A percentile compares a stretch with the other conserved stretches of the same genome.
phyloP scores from a whole-genome alignment of 2,888 invertebrate genomes.

The Agrochola litura region DNA sequence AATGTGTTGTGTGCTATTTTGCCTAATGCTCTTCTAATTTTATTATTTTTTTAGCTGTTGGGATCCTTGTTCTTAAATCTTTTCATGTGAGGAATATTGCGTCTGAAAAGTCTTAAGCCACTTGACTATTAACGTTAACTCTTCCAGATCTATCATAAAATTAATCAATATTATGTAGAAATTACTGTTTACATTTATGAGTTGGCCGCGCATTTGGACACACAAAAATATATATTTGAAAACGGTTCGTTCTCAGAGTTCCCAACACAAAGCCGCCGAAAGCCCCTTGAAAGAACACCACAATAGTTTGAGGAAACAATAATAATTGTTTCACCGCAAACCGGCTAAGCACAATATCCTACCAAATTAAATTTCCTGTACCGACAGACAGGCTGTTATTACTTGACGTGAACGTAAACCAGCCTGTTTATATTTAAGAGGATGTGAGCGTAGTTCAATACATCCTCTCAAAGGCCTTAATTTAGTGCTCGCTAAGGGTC shows the following conservation, averaged over 20 bases:
- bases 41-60: background rate
- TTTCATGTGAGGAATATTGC: background rate
- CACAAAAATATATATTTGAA: background rate
- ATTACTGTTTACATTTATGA: background rate
- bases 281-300: slow-evolving; percentile 14
- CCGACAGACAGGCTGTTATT: slow-evolving; percentile 54
- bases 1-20: slow-evolving; percentile 8
- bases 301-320: slow-evolving; percentile 18
- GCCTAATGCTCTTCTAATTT: slow-evolving; percentile 4
- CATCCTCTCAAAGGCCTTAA: slow-evolving; percentile 56
- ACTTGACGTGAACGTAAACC: slow-evolving; percentile 45
- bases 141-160: background rate
- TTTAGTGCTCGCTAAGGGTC: slow-evolving; percentile 56
- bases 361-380: slow-evolving; percentile 45
- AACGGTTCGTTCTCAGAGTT: background rate
- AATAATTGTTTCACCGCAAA: slow-evolving; percentile 20
- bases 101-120: background rate
- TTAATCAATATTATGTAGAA: background rate
- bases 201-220: background rate
- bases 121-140: too few relatives aligned
- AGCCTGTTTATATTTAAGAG: slow-evolving; percentile 24
- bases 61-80: background rate
- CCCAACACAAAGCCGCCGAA: background rate
- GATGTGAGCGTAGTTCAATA: slow-evolving; percentile 54
- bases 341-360: slow-evolving; percentile 16